Evolutionary conservation across 2,797 vertebrate species (phyloP), one percentile per base, ranked within the genome.

Genomic region (Anabas testudineus): DNA sequence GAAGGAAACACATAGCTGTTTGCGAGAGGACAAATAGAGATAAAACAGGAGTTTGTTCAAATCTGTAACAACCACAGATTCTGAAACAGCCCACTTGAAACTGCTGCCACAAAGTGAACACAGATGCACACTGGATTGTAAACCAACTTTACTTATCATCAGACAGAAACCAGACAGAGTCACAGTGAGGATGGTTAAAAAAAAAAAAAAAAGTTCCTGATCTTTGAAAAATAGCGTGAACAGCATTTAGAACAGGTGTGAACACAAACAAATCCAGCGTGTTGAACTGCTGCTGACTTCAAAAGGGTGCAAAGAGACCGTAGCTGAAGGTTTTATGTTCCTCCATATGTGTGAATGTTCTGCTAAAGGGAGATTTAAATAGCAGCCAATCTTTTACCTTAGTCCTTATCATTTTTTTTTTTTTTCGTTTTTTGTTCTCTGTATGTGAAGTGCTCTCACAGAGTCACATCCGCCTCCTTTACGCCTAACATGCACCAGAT

Each of bases 41-140:
- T 74, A 69, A 78, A 89, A 74, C 55, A 61, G 68, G 67, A 83
- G 69, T 65, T 78, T 9, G 48, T 69, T 61, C 24, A 48, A 77
- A 74, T 78, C 55, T 46, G 42, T 22, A 71, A 74, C 60, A 53
- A 83, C 71, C 67, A 14, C 81, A 89, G 62, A 80, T 63, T 76
- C 42, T 69, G 45, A 51, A 84, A 72, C 74, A 46, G 72, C 74
- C 76, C 72, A 66, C 77, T 84, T 84, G 67, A 88, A 89, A 78
- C 67, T 73, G 39, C 67, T 18, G 41, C 84, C 83, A 70, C 82
- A 91, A 91, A 92, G 81, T 90, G 89, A 92, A 86, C 66, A 63
- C 91, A 93, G 78, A 92, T 90, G 89, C 75, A 80, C 2, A 2
- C 34, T 56, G 65, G 64, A 63, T 76, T 74, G 69, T 72, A 63